Conservation (phyloP, 2,888 invertebrate genomes). For the Melinaea marsaeus region DNA sequence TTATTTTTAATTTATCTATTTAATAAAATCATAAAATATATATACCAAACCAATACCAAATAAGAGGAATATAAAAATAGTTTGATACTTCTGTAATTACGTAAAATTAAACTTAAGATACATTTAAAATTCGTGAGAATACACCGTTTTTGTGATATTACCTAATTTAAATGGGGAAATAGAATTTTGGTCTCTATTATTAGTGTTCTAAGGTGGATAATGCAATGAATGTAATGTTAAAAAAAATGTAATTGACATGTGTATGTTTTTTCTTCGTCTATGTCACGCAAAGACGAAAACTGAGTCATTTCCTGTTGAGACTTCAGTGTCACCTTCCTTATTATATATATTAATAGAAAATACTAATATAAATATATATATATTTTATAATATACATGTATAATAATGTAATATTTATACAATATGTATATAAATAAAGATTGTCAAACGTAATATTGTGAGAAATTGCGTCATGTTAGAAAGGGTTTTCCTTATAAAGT, state of each 20-base stretch:
- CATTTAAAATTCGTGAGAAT: slow-evolving; percentile 6
- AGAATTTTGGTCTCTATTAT: not conserved
- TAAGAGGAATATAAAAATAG: not conserved
- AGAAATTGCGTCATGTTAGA: slow-evolving; percentile 61
- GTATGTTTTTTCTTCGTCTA: slow-evolving; percentile 31
- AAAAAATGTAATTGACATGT: slow-evolving; percentile 13
- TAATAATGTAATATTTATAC: too few relatives aligned
- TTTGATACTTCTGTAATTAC: not conserved
- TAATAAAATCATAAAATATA: slow-evolving; percentile 3
- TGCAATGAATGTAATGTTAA: not conserved
- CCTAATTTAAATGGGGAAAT: not conserved
- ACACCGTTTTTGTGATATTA: not conserved
- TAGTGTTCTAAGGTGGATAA: not conserved
- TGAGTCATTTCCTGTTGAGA: slow-evolving; percentile 56
- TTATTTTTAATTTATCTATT: not conserved
- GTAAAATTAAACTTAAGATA: not conserved
- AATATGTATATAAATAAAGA: slow-evolving; percentile 5
- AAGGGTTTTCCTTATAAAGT: slow-evolving; percentile 56
- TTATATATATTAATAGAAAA: slow-evolving; percentile 18
- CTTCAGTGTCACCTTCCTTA: slow-evolving; percentile 46
- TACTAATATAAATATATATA: not conserved
- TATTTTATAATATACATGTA: too few relatives aligned
- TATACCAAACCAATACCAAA: slow-evolving; percentile 1
- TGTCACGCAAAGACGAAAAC: slow-evolving; percentile 36
- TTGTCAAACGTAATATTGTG: slow-evolving; percentile 44